Evolutionary conservation across 2,113 vertebrate genomes (phyloP).

Genomic region (Galemys pyrenaicus): DNA sequence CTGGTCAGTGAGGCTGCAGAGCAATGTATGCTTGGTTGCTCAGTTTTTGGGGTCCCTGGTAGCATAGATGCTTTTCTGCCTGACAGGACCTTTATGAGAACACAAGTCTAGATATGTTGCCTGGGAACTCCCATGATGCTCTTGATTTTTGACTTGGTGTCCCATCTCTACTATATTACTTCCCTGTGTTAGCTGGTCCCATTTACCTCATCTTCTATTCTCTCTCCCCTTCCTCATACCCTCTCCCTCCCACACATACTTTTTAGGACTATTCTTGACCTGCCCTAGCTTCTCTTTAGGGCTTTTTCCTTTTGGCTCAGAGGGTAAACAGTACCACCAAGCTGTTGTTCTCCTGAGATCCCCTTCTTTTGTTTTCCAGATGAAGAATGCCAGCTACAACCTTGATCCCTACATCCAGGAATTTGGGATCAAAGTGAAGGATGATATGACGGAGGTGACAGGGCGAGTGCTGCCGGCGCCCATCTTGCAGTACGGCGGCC

Average conservation of each 20-base stretch:
- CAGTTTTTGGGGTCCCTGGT: conserved; percentile 9
- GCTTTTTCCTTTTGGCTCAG: conserved; percentile 46
- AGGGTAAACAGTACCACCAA: conserved; percentile 30
- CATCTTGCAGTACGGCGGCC: conserved; percentile 98
- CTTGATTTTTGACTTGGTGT: conserved; percentile 49
- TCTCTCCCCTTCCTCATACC: too few species aligned
- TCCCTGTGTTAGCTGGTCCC: background rate
- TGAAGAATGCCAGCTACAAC: conserved; percentile 99
- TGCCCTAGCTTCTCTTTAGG: conserved; percentile 16
- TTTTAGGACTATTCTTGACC: conserved; percentile 43
- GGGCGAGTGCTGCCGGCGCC: conserved; percentile 97
- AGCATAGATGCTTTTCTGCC: conserved; percentile 29
- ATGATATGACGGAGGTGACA: conserved; percentile 99
- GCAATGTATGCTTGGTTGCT: conserved; percentile 29
- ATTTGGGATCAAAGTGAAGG: conserved; percentile 99
- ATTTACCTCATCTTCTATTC: background rate
- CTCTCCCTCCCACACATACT: too few species aligned
- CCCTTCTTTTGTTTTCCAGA: conserved; percentile 86
- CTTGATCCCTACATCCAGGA: conserved; percentile 99
- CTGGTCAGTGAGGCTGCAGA: conserved; percentile 83
- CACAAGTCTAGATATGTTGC: conserved; percentile 31
- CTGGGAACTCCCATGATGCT: background rate
- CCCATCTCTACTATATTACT: conserved; percentile 31
- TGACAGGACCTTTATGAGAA: background rate
- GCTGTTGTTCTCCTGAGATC: conserved; percentile 45